Conservation (phyloP, 2,888 invertebrate species). For the Malthinus flaveolus region DNA sequence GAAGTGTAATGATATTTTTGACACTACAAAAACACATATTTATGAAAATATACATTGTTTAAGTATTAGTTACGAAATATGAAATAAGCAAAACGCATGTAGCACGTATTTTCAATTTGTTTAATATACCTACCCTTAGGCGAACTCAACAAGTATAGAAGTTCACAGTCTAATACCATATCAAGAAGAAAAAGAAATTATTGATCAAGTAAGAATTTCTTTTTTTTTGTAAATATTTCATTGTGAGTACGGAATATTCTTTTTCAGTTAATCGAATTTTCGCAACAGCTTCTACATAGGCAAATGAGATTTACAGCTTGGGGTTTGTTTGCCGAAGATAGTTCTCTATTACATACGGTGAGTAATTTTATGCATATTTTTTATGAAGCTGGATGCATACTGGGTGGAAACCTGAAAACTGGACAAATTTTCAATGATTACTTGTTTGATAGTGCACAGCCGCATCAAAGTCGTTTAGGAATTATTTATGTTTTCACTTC, state of each 20-base stretch:
- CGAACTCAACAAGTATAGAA: not conserved
- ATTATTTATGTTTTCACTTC: no score
- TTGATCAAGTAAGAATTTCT: not conserved
- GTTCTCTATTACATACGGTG: constrained; percentile 19
- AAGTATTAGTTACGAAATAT: no score
- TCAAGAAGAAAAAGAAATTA: not conserved
- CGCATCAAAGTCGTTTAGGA: no score
- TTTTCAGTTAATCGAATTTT: constrained; percentile 19
- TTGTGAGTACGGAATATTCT: not conserved
- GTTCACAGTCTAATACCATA: not conserved
- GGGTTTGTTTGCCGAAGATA: constrained; percentile 19
- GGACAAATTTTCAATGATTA: no score
- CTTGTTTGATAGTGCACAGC: no score
- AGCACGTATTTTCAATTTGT: no score
- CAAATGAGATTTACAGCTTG: constrained; percentile 17
- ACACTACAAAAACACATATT: no score
- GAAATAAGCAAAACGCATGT: no score
- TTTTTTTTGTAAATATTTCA: not conserved
- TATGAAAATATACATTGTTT: no score
- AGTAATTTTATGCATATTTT: constrained; percentile 3
- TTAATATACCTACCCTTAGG: not conserved
- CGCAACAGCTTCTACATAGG: constrained; percentile 18
- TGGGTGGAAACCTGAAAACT: no score
- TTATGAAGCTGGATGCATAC: no score
- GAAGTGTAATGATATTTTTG: no score